phyloP scores from a whole-genome alignment of 2,888 invertebrate genomes.

The Miltochrista miniata region DNA sequence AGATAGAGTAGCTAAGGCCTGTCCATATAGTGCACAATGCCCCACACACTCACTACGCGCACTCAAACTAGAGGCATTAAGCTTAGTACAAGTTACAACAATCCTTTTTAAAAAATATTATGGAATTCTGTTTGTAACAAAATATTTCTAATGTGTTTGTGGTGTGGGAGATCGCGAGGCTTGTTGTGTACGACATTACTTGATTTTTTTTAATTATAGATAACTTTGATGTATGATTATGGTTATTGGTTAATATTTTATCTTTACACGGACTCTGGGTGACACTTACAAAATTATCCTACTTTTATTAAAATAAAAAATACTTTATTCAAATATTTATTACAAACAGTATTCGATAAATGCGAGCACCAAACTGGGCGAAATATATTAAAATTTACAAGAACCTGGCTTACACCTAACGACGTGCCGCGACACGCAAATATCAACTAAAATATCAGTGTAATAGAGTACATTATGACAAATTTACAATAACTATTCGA shows the following conservation, averaged over 20 bases:
- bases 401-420: slow-evolving; percentile 37
- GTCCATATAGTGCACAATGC: too few relatives aligned
- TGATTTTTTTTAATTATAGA: background rate
- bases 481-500: slow-evolving; percentile 20
- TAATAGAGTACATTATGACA: slow-evolving; percentile 19
- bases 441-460: slow-evolving; percentile 14
- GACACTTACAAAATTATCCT: background rate
- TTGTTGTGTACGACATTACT: background rate
- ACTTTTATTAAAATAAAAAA: background rate
- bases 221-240: background rate
- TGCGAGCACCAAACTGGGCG: slow-evolving; percentile 64
- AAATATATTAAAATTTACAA: slow-evolving; percentile 48
- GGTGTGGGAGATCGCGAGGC: background rate
- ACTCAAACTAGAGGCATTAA: slow-evolving; percentile 53
- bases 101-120: slow-evolving; percentile 33
- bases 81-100: slow-evolving; percentile 45
- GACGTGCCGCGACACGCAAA: slow-evolving; percentile 30
- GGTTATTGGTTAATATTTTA: background rate
- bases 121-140: slow-evolving; percentile 46
- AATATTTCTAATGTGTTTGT: background rate
- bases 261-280: background rate
- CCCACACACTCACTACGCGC: slow-evolving; percentile 11
- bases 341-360: slow-evolving; percentile 52
- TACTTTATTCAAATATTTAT: slow-evolving; percentile 15
- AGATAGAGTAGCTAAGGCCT: too few relatives aligned